These are phyloP conservation scores for Malaclemys terrapin DNA, from an alignment of 2,113 vertebrate species.

Conservation along the genomic window DNA sequence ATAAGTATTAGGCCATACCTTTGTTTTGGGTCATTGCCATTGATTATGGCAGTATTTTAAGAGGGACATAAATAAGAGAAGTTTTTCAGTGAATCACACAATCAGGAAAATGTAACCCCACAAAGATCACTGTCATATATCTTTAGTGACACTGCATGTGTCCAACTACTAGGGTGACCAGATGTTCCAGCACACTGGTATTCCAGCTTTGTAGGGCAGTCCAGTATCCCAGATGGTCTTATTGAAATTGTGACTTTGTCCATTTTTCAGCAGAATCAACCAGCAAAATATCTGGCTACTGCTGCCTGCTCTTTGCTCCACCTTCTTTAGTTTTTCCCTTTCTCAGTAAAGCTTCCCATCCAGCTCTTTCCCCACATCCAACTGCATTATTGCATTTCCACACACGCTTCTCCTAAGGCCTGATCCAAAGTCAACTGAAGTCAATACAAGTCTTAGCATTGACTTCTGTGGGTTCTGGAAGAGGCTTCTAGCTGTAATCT, in stretches of 20 bases:
- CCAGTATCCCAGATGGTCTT: background rate
- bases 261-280: background rate
- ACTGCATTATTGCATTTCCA: background rate
- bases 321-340: background rate
- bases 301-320: background rate
- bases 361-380: background rate
- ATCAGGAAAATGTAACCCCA: background rate
- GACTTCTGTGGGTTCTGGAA: background rate
- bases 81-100: background rate
- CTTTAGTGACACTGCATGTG: background rate
- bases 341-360: background rate
- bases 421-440: background rate
- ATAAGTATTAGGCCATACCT: background rate
- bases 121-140: background rate
- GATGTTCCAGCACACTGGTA: background rate
- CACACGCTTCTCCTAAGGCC: fast-evolving
- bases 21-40: background rate
- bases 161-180: background rate
- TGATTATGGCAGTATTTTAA: background rate
- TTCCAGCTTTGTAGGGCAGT: background rate
- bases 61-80: background rate
- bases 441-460: fast-evolving
- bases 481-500: background rate
- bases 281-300: background rate
- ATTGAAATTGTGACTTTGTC: background rate